Base-by-base conservation (phyloP, 2,888 invertebrate genomes). In the Melanostoma mellinum region DNA sequence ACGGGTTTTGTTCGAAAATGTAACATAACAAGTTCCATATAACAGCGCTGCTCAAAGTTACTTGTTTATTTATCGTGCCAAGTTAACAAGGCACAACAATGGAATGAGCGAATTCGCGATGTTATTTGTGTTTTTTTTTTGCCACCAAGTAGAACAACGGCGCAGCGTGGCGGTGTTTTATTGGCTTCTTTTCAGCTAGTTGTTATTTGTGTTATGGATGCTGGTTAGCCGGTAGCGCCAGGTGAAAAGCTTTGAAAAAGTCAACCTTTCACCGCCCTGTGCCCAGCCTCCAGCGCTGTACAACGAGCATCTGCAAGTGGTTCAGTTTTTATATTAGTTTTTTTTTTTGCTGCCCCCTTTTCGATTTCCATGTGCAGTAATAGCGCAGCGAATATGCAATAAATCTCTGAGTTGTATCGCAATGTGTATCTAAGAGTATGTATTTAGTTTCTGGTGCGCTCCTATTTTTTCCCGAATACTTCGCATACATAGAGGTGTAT, bases 181-280 rank as follows among this genome's bases (percentile, higher is more conserved):
- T 65, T 69, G 60, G 65, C 63, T 74, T 78, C 44, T 73, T 69
- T 79, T 73, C 48, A 50, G 61, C 8, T 75, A 50, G 69, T 63
- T 65, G 63, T 60, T 58, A 30, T 80, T 61, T 42, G 65, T 63
- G 61, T 79, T 80, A 50, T 65, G 35, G 65, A 71, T 52, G 60
- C 30, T 76, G 63, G 53, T 63, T 63, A 55, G 50, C 40, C 52
- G 35, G 68, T 44, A 63, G 68, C 42, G 74, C 82, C 82, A 82
- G 82, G 82, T 82, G 82, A 78, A 82, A 73, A 82, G 81, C 81
- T 80, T 58, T 50, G 35, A 35, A 52, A 55, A 63, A 74, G 63
- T 63, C 72, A 72, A 63, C 77, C 77, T 81, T 77, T 81, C 72
- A 68, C 77, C 81, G 35, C 32, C 52, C 36, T 60, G 58, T 30